Evolutionary conservation across 2,113 vertebrate genomes (phyloP), one percentile per base, ranked within the genome.

Genomic region (Paedocypris sp.): DNA sequence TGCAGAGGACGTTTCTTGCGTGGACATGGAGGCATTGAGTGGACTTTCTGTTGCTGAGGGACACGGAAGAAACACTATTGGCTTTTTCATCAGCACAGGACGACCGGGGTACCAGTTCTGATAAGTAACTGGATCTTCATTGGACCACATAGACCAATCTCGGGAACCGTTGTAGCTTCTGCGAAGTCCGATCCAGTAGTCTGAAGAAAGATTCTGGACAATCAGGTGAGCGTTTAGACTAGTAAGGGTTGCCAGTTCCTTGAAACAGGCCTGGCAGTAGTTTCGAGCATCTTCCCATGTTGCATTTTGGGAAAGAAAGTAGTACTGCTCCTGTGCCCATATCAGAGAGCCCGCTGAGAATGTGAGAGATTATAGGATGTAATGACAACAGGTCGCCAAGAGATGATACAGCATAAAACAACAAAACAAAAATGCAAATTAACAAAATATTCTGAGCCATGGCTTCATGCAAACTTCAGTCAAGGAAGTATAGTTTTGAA

Each of bases 91-190:
- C 1, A 56, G 46, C 9, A 69, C 6, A 1, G 84, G 82, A 43
- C 60, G 70, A 22, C 79, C 82, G 0, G 81, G 81, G 25, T 82
- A 78, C 85, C 85, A 86, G 71, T 86, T 85, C 62, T 86, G 85
- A 67, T 81, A 85, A 26, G 62, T 18, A 2, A 85, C 59, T 2
- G 72, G 77, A 10, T 79, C 75, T 7, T 65, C 74, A 1, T 85
- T 63, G 31, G 79, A 70, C 85, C 85, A 86, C 10, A 1, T 25
- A 25, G 75, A 66, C 83, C 83, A 85, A 2, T 26, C 3, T 3
- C n/a, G 5, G 6, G 18, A n/a, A 49, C 13, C 49, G 8, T 22
- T 60, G 4, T 67, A 13, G 3, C 61, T 63, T 59, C 75, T 80
- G 49, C 80, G 80, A 6, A 85, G 79, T 9, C 84, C 84, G 0